Evolutionary conservation across 2,888 invertebrate genomes (phyloP), one percentile per base, ranked within the genome.

Genomic region (Boloria euphrosyne): DNA sequence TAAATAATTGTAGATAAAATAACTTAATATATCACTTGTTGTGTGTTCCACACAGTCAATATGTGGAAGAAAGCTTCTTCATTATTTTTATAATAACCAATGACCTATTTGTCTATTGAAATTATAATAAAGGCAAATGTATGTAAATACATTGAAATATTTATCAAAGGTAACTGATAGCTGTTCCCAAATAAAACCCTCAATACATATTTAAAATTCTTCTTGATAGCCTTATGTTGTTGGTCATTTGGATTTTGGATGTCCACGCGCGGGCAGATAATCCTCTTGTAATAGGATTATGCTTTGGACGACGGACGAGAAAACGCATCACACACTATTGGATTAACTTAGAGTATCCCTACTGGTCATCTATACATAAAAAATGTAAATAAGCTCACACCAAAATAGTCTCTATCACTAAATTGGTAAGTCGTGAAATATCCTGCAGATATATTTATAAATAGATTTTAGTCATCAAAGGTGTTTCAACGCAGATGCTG

Each of bases 211-310:
- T 54, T 54, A 18, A 49, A 50, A 52, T 46, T 57, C 55, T 17
- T 13, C 14, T 31, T 53, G 47, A 22, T 62, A 18, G 50, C 38
- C 22, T 63, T 58, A 66, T 58, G 52, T 55, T 49, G 75, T 68
- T 78, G 80, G 80, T 79, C 83, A 85, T 80, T 82, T 80, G 60
- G 67, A 69, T 70, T 80, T 82, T 80, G 60, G 67, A 69, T 70
- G 58, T 38, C 17, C 57, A 38, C 66, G 47, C 58, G 63, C 67
- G 62, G 47, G 46, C 50, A 76, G 82, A 81, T 90, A 86, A 90
- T 88, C 90, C 90, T 68, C 31, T 64, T 17, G 69, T 76, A 84
- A 89, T 82, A 69, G 86, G 89, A 90, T 91, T 90, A 88, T 50
- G 57, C 27, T 66, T 53, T 64, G 68, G 60, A 53, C 75, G 59